Base-by-base conservation (phyloP, 2,113 vertebrate genomes). In the Phocoena phocoena region DNA sequence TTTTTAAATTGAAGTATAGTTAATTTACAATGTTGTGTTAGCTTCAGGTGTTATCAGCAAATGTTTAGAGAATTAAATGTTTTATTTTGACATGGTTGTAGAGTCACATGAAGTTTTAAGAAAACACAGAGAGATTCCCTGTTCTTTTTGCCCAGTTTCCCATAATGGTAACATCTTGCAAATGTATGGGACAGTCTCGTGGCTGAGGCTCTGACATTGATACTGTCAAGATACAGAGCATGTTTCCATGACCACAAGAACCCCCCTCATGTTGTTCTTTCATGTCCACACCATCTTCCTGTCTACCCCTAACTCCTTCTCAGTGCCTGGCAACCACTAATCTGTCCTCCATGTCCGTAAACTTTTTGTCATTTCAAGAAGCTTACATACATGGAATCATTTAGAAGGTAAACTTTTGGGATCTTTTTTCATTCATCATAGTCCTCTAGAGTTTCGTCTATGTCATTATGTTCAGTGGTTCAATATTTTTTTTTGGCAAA, bases 141-240 rank as follows among this genome's bases (percentile, higher is more conserved):
- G 2, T 3, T 26, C 0, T 31, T 47, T 55, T 5, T 13, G 4
- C 17, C 41, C 1, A 0, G 36, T 14, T 73, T 13, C 36, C 7
- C n/a, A 28, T 3, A 7, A 18, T 0, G 17, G 13, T 14, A 10
- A 7, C 58, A 12, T 33, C 84, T 44, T 23, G 15, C 0, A 12
- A 9, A 28, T 38, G 20, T 2, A 0, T 3, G 21, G 12, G 28
- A 2, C 21, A 33, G 13, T 63, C 10, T 18, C 31, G 11, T 10
- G 12, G 2, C 5, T 0, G 4, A 20, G 36, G 23, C 1, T 3
- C 11, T 3, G 4, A 41, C 44, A 2, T 28, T 8, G 20, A 6
- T 11, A 23, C 5, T 0, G 0, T 17, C 13, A 44, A 1, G 38
- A 28, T 4, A 5, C 25, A 26, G 58, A 55, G 28, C 4, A 2